Evolutionary conservation across 2,113 vertebrate genomes (phyloP).

Genomic region (Toxotes jaculatrix): DNA sequence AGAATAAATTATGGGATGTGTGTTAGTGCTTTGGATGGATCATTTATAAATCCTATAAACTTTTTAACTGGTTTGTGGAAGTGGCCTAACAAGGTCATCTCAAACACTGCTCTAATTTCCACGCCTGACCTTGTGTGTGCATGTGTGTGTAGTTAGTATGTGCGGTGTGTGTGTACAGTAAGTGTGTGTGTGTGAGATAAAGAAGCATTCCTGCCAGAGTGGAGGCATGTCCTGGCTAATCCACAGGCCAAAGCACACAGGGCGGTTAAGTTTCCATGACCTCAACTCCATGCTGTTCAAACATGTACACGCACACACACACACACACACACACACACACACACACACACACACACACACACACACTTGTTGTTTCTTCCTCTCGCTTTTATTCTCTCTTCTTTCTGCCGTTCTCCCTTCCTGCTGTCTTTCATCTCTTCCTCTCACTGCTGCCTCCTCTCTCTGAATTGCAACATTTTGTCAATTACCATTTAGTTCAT

Average conservation of each 20-base stretch:
- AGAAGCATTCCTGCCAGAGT: slow-evolving; percentile 66
- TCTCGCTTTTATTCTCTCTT: slow-evolving; percentile 1
- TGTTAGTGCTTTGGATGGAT: slow-evolving; percentile 24
- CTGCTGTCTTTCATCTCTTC: slow-evolving; percentile 37
- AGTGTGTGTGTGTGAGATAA: slow-evolving; percentile 47
- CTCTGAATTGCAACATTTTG: slow-evolving; percentile 58
- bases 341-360: slow-evolving; percentile 7
- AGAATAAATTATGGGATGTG: slow-evolving; percentile 42
- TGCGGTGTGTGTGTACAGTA: slow-evolving; percentile 11
- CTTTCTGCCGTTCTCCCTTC: slow-evolving; percentile 11
- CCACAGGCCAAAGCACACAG: slow-evolving; percentile 65
- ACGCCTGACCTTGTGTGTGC: slow-evolving; percentile 40
- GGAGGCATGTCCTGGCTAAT: slow-evolving; percentile 74
- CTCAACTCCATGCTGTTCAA: slow-evolving; percentile 69
- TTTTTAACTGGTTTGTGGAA: slow-evolving; percentile 39
- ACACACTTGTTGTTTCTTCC: slow-evolving; percentile 21
- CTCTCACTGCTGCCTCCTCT: slow-evolving; percentile 27
- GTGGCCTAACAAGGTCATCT: slow-evolving; percentile 53
- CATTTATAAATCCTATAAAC: slow-evolving; percentile 37
- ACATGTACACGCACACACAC: slow-evolving; percentile 26
- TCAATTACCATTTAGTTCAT: slow-evolving; percentile 59
- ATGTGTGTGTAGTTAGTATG: slow-evolving; percentile 24
- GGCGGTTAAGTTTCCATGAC: slow-evolving; percentile 78
- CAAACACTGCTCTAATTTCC: slow-evolving; percentile 45
- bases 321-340: slow-evolving; percentile 23